Evolutionary conservation across 2,888 invertebrate species (phyloP).

Genomic region (Leptopilina drosophilae): DNA sequence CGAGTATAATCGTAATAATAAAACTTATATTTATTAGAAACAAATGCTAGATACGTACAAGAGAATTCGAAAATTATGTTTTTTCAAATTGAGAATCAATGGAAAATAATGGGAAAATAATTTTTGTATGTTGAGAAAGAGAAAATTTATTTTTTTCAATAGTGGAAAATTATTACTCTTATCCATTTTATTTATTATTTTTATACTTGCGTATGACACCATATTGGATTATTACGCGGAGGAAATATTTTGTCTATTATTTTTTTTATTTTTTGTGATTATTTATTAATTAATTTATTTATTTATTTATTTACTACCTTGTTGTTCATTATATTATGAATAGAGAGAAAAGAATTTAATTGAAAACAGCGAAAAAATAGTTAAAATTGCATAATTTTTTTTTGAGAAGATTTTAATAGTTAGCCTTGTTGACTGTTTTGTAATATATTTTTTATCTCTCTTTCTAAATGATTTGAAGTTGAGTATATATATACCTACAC

Average conservation of each 20-base stretch:
- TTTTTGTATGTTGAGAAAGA: neutral
- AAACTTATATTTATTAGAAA: neutral
- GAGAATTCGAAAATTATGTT: neutral
- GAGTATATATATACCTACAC: neutral
- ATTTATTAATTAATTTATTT: neutral
- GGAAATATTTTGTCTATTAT: neutral
- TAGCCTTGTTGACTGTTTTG: constrained; percentile 4
- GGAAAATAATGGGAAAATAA: neutral
- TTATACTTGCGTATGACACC: no score
- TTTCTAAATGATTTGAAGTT: neutral
- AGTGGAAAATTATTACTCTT: neutral
- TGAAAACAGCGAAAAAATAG: constrained; percentile 9
- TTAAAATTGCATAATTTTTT: constrained; percentile 1
- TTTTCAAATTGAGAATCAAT: neutral
- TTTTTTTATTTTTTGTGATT: neutral
- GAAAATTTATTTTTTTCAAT: neutral
- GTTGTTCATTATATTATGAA: neutral
- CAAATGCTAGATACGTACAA: neutral
- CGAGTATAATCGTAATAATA: no score
- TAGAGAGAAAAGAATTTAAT: neutral
- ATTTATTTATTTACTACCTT: neutral
- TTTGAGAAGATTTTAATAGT: constrained; percentile 36
- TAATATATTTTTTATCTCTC: constrained; percentile 10
- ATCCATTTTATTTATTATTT: no score
- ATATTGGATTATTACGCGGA: no score